Base-by-base conservation (phyloP, 2,113 vertebrate genomes). In the Shinisaurus crocodilurus region DNA sequence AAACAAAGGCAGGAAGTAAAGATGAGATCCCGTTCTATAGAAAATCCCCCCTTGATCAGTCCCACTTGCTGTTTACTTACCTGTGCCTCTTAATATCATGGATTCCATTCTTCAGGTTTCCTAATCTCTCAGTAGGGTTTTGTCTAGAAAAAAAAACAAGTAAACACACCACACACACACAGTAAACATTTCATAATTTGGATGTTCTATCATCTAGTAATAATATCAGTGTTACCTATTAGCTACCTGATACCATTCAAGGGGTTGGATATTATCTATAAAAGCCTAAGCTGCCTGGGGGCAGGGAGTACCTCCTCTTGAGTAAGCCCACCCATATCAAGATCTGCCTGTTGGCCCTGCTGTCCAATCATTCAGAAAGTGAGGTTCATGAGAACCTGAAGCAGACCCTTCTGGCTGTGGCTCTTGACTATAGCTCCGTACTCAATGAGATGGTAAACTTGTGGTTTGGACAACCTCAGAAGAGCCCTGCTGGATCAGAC, bases 21-120 rank as follows among this genome's bases (percentile, higher is more conserved):
- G 32, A 34, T 12, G 54, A 25, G 57, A 45, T 9, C 10, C 34
- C 37, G 15, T 12, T 76, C 5, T 77, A 16, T 12, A 40, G 32
- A 45, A 48, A 37, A 32, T 20, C 13, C 7, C 34, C 9, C 16
- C 32, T 13, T 6, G 29, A 45, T 74, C 20, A 25, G 0, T 32
- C 29, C 32, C 3, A 1, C 37, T 16, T 25, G 87, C 12, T 48
- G 87, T 89, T 75, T 15, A 23, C 1, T 87, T 95, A 99, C 99
- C 98, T 98, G 97, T 99, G 99, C 88, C 98, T 99, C 96, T 98
- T 99, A 95, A 99, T 98, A 86, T 99, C 98, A 77, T 96, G 97
- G 94, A 99, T 99, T 94, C 98, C 98, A 95, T 98, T 99, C 95
- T 99, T 99, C 94, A 99, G 97, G 94, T 99, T 99, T 60, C 98